Evolutionary conservation across 2,888 invertebrate species (phyloP), one percentile per base, ranked within the genome.

Genomic region (Torymus texanus): DNA sequence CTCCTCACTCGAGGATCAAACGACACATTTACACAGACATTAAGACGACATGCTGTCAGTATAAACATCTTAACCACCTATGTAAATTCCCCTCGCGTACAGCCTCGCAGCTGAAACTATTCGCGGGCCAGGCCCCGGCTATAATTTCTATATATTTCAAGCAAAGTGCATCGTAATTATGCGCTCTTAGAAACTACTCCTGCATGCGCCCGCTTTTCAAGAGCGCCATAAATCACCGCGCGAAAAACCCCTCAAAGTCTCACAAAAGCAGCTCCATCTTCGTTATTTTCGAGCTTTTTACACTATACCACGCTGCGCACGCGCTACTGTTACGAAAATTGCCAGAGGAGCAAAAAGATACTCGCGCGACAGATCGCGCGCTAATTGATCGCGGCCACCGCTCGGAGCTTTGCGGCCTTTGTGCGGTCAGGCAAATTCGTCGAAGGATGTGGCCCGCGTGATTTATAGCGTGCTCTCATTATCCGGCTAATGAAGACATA

Each of bases 401-500:
- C 14, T 21, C 18, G 84, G 85, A 86, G 87, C 88, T 89, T 89
- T 89, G 89, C 87, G 87, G 85, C 18, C 41, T 12, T 89, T 87
- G 86, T 86, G 83, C 24, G 56, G 41, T 81, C 84, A 88, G 89
- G 89, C 88, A 89, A 88, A 88, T 88, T 84, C 81, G 70, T 74
- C 80, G 73, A 63, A 41, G 41, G 41, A 41, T 41, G 78, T 83
- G 81, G 77, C 80, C 75, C 73, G 70, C 68, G 84, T 87, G 88
- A 89, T 89, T 88, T 89, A 89, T 87, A 82, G 84, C 85, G 51
- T 21, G 82, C 83, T 84, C 87, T 88, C 88, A 88, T 89, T 89
- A 88, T 83, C 85, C 87, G 65, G 4, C 75, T 90, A 90, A 90
- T 90, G 88, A 89, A 90, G 90, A 89, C 87, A 85, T 87, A 86